A percentile compares a stretch with the other conserved stretches of the same genome.
Evolutionary conservation across 2,888 invertebrate species (phyloP).

Genomic region (Trissoscelio sp.): DNA sequence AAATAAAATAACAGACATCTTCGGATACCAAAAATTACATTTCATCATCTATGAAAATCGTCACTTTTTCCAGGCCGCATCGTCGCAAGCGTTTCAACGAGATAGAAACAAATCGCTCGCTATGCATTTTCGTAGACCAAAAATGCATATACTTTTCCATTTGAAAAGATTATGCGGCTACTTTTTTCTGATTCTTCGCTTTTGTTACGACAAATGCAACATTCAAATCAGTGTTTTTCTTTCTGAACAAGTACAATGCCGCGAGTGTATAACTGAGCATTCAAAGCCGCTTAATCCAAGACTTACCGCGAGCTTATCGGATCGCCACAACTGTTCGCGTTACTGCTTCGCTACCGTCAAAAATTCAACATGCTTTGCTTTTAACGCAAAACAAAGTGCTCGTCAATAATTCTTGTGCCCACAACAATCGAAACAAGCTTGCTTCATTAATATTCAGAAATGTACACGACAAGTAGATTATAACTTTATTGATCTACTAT

Average conservation of each 20-base stretch:
- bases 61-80: not conserved
- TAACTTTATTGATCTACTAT: not conserved
- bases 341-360: conserved; percentile 41
- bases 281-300: conserved; percentile 59
- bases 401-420: conserved; percentile 32
- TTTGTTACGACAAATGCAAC: conserved; percentile 30
- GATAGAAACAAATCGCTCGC: conserved; percentile 11
- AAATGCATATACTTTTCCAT: conserved; percentile 35
- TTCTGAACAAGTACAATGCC: conserved; percentile 34
- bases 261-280: conserved; percentile 52
- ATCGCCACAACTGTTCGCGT: conserved; percentile 42
- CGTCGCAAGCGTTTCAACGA: not conserved
- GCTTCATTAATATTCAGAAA: conserved; percentile 16
- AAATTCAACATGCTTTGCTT: conserved; percentile 50
- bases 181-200: conserved; percentile 31
- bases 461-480: not conserved
- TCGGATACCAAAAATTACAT: not conserved
- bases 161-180: conserved; percentile 32
- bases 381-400: conserved; percentile 46
- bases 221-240: conserved; percentile 51
- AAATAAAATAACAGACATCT: not conserved
- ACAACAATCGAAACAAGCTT: conserved; percentile 12
- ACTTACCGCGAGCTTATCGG: conserved; percentile 59
- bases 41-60: not conserved
- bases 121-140: not conserved